These are phyloP conservation scores for Drosophila ananassae DNA, from an alignment of 1,140 invertebrate species.

Conservation along the genomic window DNA sequence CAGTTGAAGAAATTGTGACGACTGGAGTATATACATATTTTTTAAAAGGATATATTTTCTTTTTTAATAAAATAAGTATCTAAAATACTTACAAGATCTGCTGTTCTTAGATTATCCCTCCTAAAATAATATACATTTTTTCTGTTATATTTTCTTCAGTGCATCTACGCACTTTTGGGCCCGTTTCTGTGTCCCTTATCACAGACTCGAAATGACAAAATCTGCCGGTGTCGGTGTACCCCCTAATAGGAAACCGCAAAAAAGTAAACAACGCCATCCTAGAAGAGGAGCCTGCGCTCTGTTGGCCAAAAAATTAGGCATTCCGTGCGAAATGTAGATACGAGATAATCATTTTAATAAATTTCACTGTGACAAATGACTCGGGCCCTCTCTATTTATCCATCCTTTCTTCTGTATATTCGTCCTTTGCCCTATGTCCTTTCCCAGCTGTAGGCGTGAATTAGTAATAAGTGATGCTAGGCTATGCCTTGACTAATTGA, in stretches of 20 bases:
- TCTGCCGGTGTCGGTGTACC: constrained; percentile 16
- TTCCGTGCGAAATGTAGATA: constrained; percentile 78
- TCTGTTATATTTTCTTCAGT: neutral
- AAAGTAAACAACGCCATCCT: constrained; percentile 10
- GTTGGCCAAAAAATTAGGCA: constrained; percentile 67
- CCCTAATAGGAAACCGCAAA: constrained; percentile 28
- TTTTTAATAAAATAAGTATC: neutral
- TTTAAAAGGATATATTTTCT: neutral
- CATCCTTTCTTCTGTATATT: neutral
- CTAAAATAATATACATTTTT: neutral
- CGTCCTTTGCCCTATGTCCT: constrained; percentile 8
- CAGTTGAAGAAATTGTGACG: neutral
- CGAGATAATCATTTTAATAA: constrained; percentile 83
- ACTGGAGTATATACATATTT: neutral
- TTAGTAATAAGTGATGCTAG: constrained; percentile 66
- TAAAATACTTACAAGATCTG: neutral
- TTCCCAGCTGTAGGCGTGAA: constrained; percentile 48
- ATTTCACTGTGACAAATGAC: constrained; percentile 80
- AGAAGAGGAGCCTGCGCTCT: neutral
- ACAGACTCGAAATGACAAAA: constrained; percentile 40
- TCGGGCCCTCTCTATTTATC: constrained; percentile 21
- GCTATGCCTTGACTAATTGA: constrained; percentile 42
- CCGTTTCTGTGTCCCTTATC: constrained; percentile 17
- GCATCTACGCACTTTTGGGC: constrained; percentile 21
- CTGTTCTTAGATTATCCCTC: neutral